A percentile compares a stretch with the other conserved stretches of the same genome.
phyloP scores from a whole-genome alignment of 2,113 vertebrate genomes.

The Ploceus nigricollis region DNA sequence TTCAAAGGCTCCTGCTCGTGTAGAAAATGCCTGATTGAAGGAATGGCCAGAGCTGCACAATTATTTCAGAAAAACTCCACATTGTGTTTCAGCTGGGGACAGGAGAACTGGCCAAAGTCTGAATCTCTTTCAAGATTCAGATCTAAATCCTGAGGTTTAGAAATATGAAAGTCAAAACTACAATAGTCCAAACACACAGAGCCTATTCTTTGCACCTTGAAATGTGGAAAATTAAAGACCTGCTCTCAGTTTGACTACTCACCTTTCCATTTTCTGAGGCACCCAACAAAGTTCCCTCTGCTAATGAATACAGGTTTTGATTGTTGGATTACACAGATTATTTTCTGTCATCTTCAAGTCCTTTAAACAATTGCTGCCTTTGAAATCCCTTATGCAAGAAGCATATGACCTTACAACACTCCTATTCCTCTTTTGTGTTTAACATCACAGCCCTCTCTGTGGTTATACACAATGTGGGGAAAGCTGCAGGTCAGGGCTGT shows the following conservation, averaged over 20 bases:
- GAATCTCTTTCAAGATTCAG: slow-evolving; percentile 56
- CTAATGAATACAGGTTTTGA: slow-evolving; percentile 61
- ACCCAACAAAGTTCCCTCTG: slow-evolving; percentile 30
- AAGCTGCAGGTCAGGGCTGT: not conserved
- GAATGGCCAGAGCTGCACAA: slow-evolving; percentile 6
- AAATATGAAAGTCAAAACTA: slow-evolving; percentile 45
- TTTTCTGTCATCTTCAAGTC: slow-evolving; percentile 35
- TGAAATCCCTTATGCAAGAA: slow-evolving; percentile 41
- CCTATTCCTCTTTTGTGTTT: slow-evolving; percentile 40
- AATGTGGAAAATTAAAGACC: slow-evolving; percentile 58
- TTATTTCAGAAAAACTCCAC: slow-evolving; percentile 36
- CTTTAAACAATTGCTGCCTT: slow-evolving; percentile 49
- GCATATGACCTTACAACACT: slow-evolving; percentile 30
- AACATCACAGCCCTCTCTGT: slow-evolving; percentile 26
- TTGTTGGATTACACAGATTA: slow-evolving; percentile 43
- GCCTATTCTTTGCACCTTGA: slow-evolving; percentile 48
- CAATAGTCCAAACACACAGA: not conserved
- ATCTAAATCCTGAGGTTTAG: slow-evolving; percentile 65
- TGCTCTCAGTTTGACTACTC: slow-evolving; percentile 49
- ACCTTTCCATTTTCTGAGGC: slow-evolving; percentile 45
- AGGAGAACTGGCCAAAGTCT: slow-evolving; percentile 49
- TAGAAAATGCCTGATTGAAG: not conserved
- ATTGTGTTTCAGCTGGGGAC: slow-evolving; percentile 32
- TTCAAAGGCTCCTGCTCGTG: slow-evolving; percentile 47
- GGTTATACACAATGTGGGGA: slow-evolving; percentile 19